Evolutionary conservation across 2,113 vertebrate species (phyloP).

Genomic region (Pantherophis guttatus): DNA sequence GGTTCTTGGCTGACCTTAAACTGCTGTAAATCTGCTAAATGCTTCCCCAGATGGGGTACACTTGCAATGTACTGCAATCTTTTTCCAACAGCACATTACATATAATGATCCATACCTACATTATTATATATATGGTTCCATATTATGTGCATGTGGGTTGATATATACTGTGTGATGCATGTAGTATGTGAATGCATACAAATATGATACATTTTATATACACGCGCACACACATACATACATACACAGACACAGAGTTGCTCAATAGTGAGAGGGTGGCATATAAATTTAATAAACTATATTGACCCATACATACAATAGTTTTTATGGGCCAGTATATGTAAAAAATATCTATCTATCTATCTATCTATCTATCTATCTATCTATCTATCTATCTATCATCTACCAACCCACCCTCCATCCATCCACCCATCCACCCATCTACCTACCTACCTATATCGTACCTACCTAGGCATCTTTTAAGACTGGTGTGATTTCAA

Average conservation of each 20-base stretch:
- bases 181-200: too few relatives aligned
- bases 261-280: not conserved
- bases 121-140: not conserved
- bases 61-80: not conserved
- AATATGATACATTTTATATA: not conserved
- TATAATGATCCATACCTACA: not conserved
- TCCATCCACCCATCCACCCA: too few relatives aligned
- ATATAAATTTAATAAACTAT: not conserved
- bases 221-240: not conserved
- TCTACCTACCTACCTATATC: too few relatives aligned
- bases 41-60: not conserved
- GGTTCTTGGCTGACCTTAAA: not conserved
- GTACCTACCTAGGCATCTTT: too few relatives aligned
- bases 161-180: too few relatives aligned
- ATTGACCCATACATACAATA: not conserved
- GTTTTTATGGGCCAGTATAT: not conserved
- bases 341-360: not conserved
- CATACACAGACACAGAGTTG: not conserved
- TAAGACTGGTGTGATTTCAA: too few relatives aligned
- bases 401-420: too few relatives aligned
- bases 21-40: not conserved
- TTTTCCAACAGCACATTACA: not conserved
- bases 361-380: too few relatives aligned
- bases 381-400: too few relatives aligned
- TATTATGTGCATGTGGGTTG: not conserved